Conservation (phyloP, 2,888 invertebrate species). For the Xestia xanthographa region DNA sequence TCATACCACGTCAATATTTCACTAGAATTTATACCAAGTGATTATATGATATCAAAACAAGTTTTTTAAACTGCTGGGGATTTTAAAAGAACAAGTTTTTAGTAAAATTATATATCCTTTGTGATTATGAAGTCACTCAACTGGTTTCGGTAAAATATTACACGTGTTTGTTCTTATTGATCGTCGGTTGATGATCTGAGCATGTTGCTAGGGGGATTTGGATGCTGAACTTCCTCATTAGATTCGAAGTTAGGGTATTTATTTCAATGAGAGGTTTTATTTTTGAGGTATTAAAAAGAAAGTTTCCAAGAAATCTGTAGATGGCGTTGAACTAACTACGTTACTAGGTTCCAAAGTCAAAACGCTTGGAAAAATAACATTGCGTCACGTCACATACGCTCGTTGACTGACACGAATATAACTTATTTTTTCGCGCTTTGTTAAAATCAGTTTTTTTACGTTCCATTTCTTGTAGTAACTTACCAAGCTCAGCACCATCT, state of each 20-base stretch:
- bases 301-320: no score
- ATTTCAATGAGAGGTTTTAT: no score
- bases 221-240: neutral
- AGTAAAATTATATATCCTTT: conserved; percentile 20
- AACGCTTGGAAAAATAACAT: no score
- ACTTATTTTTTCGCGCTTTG: no score
- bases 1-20: conserved; percentile 21
- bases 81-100: conserved; percentile 38
- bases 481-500: no score
- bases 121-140: conserved; percentile 17
- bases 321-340: no score
- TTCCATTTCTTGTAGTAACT: no score
- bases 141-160: conserved; percentile 28
- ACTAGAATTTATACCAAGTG: conserved; percentile 10
- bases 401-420: no score
- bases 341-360: no score
- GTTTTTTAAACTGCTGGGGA: conserved; percentile 2
- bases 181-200: neutral
- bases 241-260: neutral
- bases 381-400: no score
- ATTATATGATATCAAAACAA: conserved; percentile 14
- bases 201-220: conserved; percentile 17
- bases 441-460: no score
- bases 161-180: conserved; percentile 2
- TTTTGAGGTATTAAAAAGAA: no score